Conservation (phyloP, 2,888 invertebrate species). For the Polyploca ridens region DNA sequence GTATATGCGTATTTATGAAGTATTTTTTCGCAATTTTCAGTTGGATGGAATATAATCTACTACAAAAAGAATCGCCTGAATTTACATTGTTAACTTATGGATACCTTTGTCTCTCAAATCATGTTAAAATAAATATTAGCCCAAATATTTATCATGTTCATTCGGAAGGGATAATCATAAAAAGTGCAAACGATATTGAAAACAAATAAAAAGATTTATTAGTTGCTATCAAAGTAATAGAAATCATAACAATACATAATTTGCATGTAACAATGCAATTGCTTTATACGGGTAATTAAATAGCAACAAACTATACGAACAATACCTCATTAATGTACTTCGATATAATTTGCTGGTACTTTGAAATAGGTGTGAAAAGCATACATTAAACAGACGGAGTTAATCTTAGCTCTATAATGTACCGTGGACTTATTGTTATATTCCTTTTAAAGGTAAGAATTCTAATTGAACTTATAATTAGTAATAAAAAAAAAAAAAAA, state of each 20-base stretch:
- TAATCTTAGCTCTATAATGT: no score
- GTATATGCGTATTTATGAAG: conserved; percentile 18
- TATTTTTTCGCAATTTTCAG: background rate
- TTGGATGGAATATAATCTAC: background rate
- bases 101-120: no score
- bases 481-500: no score
- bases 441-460: background rate
- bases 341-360: background rate
- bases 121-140: no score
- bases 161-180: no score
- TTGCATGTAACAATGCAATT: background rate
- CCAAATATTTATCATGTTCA: no score
- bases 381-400: background rate
- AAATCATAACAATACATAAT: background rate
- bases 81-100: no score
- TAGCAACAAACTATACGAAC: background rate
- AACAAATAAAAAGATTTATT: no score
- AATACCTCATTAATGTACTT: background rate
- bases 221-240: background rate
- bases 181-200: no score
- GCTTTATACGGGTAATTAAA: background rate
- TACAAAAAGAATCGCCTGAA: no score
- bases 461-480: background rate
- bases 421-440: background rate
- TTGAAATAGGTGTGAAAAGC: background rate